These are phyloP conservation scores for Cettia cetti DNA, from an alignment of 2,113 vertebrate species.

Conservation along the genomic window DNA sequence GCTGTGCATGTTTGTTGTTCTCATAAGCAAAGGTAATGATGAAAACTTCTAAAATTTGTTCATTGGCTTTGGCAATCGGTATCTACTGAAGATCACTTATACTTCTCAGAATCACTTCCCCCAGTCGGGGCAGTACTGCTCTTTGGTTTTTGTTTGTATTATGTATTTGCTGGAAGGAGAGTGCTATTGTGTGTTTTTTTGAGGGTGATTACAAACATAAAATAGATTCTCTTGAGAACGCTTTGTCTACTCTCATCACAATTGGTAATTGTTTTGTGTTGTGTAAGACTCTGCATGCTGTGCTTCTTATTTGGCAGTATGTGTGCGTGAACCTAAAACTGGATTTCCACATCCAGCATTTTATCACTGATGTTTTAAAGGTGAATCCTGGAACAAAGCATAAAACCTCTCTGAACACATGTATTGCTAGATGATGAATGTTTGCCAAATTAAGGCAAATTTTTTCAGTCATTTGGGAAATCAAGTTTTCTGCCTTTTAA, in stretches of 20 bases:
- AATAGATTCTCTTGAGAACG: slow-evolving; percentile 61
- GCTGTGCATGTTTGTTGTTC: background rate
- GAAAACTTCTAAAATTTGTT: background rate
- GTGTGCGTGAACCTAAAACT: slow-evolving; percentile 7
- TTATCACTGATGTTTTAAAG: background rate
- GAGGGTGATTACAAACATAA: slow-evolving; percentile 63
- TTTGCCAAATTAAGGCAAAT: background rate
- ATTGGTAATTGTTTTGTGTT: slow-evolving; percentile 55
- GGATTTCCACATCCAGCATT: background rate
- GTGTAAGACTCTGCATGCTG: slow-evolving; percentile 22
- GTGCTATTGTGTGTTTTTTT: slow-evolving; percentile 62
- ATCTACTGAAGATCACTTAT: background rate
- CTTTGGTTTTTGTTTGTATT: slow-evolving; percentile 58
- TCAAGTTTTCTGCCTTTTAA: background rate
- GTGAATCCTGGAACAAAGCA: background rate
- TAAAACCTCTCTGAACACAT: background rate
- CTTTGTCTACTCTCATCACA: slow-evolving; percentile 41
- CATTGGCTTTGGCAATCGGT: fast-evolving
- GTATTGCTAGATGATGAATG: background rate
- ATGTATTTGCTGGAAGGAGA: slow-evolving; percentile 57
- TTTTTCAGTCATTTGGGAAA: background rate
- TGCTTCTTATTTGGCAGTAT: background rate
- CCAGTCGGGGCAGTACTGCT: background rate
- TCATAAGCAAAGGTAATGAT: background rate
- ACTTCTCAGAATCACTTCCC: slow-evolving; percentile 24